Conservation (phyloP, 2,113 vertebrate species). For the Cochlearius cochlearius region DNA sequence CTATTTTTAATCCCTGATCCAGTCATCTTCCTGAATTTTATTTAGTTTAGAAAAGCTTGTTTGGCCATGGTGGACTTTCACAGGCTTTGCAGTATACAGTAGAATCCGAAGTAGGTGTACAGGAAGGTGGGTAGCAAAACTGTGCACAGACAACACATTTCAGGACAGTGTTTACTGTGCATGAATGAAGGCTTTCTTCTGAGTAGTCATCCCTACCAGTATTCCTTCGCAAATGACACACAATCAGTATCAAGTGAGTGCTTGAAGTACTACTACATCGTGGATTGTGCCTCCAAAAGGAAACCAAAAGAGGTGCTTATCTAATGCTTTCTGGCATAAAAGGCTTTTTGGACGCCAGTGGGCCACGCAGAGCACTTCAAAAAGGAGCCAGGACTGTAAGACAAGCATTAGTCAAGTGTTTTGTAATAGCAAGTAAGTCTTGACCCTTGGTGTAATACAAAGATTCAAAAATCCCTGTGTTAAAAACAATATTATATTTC, state of each 20-base stretch:
- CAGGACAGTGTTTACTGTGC: neutral
- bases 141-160: neutral
- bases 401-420: neutral
- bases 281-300: neutral
- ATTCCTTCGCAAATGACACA: neutral
- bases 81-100: neutral
- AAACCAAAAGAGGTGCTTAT: neutral
- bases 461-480: neutral
- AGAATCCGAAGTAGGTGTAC: neutral
- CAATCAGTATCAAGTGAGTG: neutral
- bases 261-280: neutral
- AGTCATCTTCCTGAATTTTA: neutral
- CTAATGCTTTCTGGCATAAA: neutral
- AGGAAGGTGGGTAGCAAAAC: neutral
- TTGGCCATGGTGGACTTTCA: neutral
- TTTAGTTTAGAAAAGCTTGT: neutral
- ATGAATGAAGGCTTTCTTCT: neutral
- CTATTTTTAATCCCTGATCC: neutral
- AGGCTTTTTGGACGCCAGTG: neutral
- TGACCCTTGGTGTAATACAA: neutral
- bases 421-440: neutral
- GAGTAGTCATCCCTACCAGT: neutral
- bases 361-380: neutral
- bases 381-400: neutral
- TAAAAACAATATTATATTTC: neutral